phyloP scores from a whole-genome alignment of 2,888 invertebrate genomes.

The Alviniconcha strummeri region DNA sequence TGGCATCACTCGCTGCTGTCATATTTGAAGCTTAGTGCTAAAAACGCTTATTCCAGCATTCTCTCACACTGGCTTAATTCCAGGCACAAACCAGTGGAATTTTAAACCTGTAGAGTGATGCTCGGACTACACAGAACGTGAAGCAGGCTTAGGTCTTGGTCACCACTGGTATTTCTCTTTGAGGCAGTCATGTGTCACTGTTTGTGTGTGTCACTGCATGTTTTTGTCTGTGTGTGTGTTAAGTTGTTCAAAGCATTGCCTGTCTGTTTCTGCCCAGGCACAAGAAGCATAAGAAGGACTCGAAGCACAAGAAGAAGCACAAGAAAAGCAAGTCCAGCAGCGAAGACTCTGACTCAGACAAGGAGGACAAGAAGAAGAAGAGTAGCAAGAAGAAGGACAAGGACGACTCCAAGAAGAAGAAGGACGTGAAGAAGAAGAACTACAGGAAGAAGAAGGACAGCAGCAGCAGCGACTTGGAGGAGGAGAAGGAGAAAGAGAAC shows the following conservation, averaged over 20 bases:
- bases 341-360: slow-evolving; percentile 25
- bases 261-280: slow-evolving; percentile 20
- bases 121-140: too few relatives aligned
- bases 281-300: slow-evolving; percentile 46
- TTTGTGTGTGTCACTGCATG: too few relatives aligned
- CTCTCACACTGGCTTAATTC: too few relatives aligned
- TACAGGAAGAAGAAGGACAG: background rate
- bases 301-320: slow-evolving; percentile 60
- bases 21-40: too few relatives aligned
- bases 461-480: slow-evolving; percentile 24
- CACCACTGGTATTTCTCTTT: too few relatives aligned
- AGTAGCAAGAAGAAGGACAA: slow-evolving; percentile 37
- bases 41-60: too few relatives aligned
- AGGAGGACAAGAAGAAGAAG: slow-evolving; percentile 32
- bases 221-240: background rate
- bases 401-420: slow-evolving; percentile 24
- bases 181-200: too few relatives aligned
- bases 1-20: too few relatives aligned
- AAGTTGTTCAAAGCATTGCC: background rate
- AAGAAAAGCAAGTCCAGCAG: slow-evolving; percentile 36
- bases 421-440: slow-evolving; percentile 13
- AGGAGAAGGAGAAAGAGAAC: slow-evolving; percentile 20
- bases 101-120: too few relatives aligned
- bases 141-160: too few relatives aligned
- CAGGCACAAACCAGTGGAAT: too few relatives aligned